Evolutionary conservation across 2,888 invertebrate species (phyloP).

Genomic region (Scaptomyza tumidula): DNA sequence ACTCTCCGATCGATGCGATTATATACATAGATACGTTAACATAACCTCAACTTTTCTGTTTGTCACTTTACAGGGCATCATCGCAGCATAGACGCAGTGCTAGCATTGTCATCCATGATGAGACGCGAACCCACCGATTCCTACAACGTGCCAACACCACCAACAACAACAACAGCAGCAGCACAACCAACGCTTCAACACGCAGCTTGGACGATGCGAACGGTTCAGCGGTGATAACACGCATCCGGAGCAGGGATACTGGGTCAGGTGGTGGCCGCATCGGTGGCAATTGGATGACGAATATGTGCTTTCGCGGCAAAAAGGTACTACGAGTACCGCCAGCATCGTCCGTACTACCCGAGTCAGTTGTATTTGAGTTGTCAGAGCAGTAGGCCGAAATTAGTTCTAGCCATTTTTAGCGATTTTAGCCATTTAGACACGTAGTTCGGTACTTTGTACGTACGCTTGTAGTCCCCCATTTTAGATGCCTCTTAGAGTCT

Average conservation of each 20-base stretch:
- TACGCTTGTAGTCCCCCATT: slow-evolving; percentile 25
- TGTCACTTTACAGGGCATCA: slow-evolving; percentile 58
- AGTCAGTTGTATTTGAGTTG: slow-evolving; percentile 85
- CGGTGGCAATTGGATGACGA: slow-evolving; percentile 77
- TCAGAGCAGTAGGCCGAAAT: slow-evolving; percentile 83
- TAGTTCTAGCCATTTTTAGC: slow-evolving; percentile 31
- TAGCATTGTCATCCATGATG: slow-evolving; percentile 64
- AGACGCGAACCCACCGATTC: slow-evolving; percentile 55
- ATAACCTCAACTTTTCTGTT: background rate
- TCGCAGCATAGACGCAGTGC: slow-evolving; percentile 69
- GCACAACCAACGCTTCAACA: slow-evolving; percentile 15
- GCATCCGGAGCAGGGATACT: slow-evolving; percentile 57
- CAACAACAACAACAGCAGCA: slow-evolving; percentile 47
- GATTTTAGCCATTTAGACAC: slow-evolving; percentile 32
- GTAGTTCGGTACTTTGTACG: slow-evolving; percentile 41
- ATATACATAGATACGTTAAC: too few species aligned
- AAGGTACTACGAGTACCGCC: slow-evolving; percentile 84
- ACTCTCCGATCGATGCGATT: too few species aligned
- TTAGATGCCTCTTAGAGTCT: slow-evolving; percentile 7
- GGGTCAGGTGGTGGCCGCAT: slow-evolving; percentile 7
- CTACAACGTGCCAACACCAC: slow-evolving; percentile 41
- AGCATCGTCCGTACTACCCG: slow-evolving; percentile 84
- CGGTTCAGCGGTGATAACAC: slow-evolving; percentile 38
- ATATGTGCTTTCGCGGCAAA: slow-evolving; percentile 83
- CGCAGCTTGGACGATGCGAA: slow-evolving; percentile 17